phyloP scores from a whole-genome alignment of 2,888 invertebrate genomes.

The Epirrita christyi region DNA sequence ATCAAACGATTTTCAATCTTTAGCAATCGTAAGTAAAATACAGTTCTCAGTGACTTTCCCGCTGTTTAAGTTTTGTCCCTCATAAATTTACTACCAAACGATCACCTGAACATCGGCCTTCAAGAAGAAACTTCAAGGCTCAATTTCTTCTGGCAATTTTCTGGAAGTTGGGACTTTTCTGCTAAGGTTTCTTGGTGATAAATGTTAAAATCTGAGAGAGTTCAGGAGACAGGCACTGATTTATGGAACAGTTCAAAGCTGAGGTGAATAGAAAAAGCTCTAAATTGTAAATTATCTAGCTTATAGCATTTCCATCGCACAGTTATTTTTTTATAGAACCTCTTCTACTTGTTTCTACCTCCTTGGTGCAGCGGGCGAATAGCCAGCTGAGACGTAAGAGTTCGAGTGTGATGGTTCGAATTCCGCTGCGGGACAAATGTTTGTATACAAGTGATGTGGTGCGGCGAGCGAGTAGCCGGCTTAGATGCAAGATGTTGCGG shows the following conservation, averaged over 20 bases:
- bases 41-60: too few species aligned
- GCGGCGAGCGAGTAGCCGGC: too few species aligned
- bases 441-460: too few species aligned
- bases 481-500: too few species aligned
- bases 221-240: not conserved
- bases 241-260: constrained; percentile 4
- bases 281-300: not conserved
- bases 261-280: constrained; percentile 7
- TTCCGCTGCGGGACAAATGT: too few species aligned
- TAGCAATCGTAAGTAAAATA: not conserved
- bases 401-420: too few species aligned
- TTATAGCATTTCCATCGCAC: too few species aligned
- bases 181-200: not conserved
- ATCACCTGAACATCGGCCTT: not conserved
- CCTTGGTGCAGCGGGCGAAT: too few species aligned
- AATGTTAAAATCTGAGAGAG: not conserved
- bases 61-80: too few species aligned
- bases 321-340: too few species aligned
- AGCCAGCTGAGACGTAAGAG: too few species aligned
- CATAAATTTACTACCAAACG: not conserved
- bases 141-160: not conserved
- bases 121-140: not conserved
- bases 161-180: not conserved
- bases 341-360: too few species aligned
- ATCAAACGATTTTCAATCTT: not conserved